Base-by-base conservation (phyloP, 2,797 vertebrate species). In the Sylvilagus floridanus region DNA sequence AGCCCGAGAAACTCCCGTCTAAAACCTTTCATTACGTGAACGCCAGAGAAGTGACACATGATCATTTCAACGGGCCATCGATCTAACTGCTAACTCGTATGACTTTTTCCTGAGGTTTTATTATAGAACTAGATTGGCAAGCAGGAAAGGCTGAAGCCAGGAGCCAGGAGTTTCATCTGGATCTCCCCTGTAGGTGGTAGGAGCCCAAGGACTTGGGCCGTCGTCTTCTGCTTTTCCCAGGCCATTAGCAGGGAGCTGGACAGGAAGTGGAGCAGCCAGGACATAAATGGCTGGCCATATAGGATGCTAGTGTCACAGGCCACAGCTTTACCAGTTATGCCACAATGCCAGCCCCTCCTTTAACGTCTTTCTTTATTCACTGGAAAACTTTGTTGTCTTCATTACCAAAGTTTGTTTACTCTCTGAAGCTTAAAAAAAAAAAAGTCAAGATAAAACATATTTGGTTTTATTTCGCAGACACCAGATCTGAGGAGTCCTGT, bases 391-490 rank as follows among this genome's bases (percentile, higher is more conserved):
- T 66, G 63, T 26, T 82, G 65, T 13, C 72, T 89, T 82, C 63
- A 57, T 76, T 65, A 91, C 17, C 71, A 63, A 78, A 77, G 57
- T 89, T 91, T 93, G 17, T 10, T 57, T 1, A 62, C 4, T 66
- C 72, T 91, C 26, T 69, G 81, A 93, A 81, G 68, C 78, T 88
- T 47, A 68, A 65, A 87, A 73, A 68, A 73, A 68, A 93, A 24
- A 0, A 90, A n/a, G 73, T 37, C 50, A 68, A 72, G 77, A 52
- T 37, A 88, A 71, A 88, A 78, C 0, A 92, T 82, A 91, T 24
- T 63, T 69, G 84, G 50, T 24, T 91, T 85, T 88, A 72, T 93
- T 87, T 92, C 30, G 57, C 17, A 90, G 54, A 92, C 10, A 69
- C 7, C 21, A 65, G 86, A 50, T 86, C 83, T 63, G 63, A 82